phyloP scores from a whole-genome alignment of 1,140 invertebrate species.

The Heterodera carotae region DNA sequence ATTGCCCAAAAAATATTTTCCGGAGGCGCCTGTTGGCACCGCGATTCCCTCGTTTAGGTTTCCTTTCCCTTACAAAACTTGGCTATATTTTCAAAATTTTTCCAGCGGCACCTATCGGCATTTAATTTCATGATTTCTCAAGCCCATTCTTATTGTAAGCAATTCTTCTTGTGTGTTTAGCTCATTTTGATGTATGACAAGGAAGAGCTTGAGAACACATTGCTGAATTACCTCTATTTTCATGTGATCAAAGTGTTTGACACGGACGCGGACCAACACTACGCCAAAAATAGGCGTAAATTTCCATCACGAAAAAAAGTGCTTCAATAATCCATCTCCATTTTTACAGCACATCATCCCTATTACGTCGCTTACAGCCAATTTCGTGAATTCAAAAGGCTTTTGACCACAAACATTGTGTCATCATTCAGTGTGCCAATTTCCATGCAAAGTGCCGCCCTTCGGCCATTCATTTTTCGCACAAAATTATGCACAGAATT shows the following conservation, averaged over 20 bases:
- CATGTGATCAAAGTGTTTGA: slow-evolving; percentile 21
- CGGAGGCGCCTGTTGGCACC: no score
- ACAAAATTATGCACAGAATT: neutral
- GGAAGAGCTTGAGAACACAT: slow-evolving; percentile 2
- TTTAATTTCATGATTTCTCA: no score
- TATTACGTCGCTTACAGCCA: slow-evolving; percentile 6
- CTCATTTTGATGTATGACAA: slow-evolving; percentile 10
- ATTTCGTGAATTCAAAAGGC: neutral
- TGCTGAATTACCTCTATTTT: slow-evolving; percentile 21
- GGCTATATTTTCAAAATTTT: no score
- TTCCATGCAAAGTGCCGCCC: slow-evolving; percentile 7
- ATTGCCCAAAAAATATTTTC: no score
- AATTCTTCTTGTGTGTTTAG: neutral
- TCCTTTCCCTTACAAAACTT: no score
- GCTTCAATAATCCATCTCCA: no score
- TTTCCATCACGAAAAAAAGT: no score
- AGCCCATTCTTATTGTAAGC: no score
- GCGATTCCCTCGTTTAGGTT: no score
- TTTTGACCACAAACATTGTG: slow-evolving; percentile 1
- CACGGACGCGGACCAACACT: slow-evolving; percentile 12
- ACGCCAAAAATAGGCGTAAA: slow-evolving; percentile 8
- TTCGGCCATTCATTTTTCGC: slow-evolving; percentile 4
- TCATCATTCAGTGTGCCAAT: slow-evolving; percentile 11
- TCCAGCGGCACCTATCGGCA: no score
- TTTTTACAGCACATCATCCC: slow-evolving; percentile 16